Base-by-base conservation (phyloP, 2,888 invertebrate species). In the Agriopis leucophaearia region DNA sequence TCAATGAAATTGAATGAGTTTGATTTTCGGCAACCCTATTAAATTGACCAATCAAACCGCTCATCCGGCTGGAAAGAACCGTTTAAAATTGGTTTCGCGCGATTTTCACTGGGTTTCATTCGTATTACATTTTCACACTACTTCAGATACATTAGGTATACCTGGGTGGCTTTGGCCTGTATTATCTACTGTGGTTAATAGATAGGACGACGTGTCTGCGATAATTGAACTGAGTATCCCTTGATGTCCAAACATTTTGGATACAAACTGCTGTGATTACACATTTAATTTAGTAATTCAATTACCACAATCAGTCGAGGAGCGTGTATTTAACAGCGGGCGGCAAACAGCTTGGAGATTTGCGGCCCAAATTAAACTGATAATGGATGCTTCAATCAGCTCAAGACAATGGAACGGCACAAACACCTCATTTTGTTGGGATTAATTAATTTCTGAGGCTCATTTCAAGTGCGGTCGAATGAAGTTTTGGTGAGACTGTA, bases 11-110 rank as follows among this genome's bases (percentile, higher is more conserved):
- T 15, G 44, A 8, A n/a, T 18, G 0, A 16, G 4, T 55, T 42
- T n/a, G 8, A 15, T 38, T 38, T n/a, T 8, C 6, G 60, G n/a
- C 77, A 80, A 59, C 83, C 81, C 82, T 83, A 64, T 16, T n/a
- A 64, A 72, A 70, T 73, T 72, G 74, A 70, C 72, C 86, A 88
- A 88, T 88, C 88, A 87, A 82, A 74, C 78, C 80, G 82, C 79
- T 77, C 85, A 83, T 81, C 81, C 84, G 76, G 74, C 84, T 75
- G 84, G 83, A 87, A 86, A 79, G 75, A 82, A 72, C 74, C 83
- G 81, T 84, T 87, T 83, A 83, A 83, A 79, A 83, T 85, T 83
- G 82, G 82, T 85, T 82, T 85, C 78, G 79, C 80, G 81, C 78
- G 78, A 79, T 79, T 72, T 73, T 80, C 69, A 79, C 81, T 44